Evolutionary conservation across 2,888 invertebrate species (phyloP).

Genomic region (Xestia sexstrigata): DNA sequence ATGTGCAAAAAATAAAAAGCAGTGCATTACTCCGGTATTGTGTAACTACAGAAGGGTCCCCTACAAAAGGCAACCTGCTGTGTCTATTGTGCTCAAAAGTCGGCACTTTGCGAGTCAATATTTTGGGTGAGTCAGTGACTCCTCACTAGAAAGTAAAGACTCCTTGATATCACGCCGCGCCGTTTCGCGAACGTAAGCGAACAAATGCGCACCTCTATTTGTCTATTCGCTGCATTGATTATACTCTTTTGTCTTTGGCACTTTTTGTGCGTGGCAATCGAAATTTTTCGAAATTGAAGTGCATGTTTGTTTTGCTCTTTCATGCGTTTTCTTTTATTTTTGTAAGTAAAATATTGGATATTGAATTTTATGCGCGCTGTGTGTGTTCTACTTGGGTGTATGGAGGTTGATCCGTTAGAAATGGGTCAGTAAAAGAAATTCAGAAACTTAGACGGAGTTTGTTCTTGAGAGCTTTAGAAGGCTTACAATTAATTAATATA

Average conservation of each 20-base stretch:
- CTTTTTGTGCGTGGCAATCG: conserved; percentile 79
- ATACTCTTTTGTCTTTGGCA: conserved; percentile 80
- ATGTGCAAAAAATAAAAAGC: conserved; percentile 83
- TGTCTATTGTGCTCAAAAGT: conserved; percentile 83
- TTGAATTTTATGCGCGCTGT: conserved; percentile 29
- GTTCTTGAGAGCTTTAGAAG: background rate
- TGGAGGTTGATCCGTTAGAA: background rate
- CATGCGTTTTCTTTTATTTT: conserved; percentile 42
- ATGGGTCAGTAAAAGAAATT: background rate
- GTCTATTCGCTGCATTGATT: conserved; percentile 77
- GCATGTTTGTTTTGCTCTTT: conserved; percentile 72
- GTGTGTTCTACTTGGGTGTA: conserved; percentile 14
- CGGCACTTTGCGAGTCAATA: conserved; percentile 90
- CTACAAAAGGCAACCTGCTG: conserved; percentile 89
- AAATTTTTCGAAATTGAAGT: conserved; percentile 77
- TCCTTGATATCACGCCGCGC: conserved; percentile 62
- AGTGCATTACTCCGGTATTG: conserved; percentile 86
- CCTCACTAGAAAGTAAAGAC: conserved; percentile 53
- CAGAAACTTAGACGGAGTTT: background rate
- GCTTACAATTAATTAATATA: background rate
- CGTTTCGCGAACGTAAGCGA: conserved; percentile 80
- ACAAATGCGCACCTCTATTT: conserved; percentile 84
- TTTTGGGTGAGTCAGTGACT: conserved; percentile 86
- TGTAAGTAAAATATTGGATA: conserved; percentile 21
- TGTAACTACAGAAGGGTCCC: conserved; percentile 79